Conservation (phyloP, 2,113 vertebrate genomes). For the Calyptomena viridis region DNA sequence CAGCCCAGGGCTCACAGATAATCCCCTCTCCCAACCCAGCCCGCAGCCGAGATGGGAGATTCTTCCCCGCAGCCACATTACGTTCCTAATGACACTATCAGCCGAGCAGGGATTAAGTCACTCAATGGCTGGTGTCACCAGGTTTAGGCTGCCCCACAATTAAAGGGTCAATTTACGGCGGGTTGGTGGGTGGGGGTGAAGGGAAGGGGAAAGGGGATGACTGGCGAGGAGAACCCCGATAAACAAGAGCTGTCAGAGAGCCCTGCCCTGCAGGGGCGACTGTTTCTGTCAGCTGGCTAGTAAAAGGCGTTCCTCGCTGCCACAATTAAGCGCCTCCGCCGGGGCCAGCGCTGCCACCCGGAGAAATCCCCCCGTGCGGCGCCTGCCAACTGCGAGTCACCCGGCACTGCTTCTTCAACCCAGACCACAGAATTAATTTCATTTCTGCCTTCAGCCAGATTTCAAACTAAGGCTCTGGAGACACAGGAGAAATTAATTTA, state of each 20-base stretch:
- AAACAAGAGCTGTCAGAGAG: neutral
- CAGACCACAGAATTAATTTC: slow-evolving; percentile 66
- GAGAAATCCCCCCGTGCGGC: neutral
- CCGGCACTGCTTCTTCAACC: neutral
- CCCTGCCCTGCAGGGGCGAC: neutral
- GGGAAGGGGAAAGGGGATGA: neutral
- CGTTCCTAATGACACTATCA: neutral
- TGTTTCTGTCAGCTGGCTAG: neutral
- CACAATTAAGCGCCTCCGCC: neutral
- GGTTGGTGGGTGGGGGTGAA: neutral
- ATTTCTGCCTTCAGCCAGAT: slow-evolving; percentile 68
- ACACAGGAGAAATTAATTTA: slow-evolving; percentile 77
- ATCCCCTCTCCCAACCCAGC: neutral
- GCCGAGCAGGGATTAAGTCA: neutral
- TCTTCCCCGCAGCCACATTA: neutral
- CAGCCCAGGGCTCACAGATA: neutral
- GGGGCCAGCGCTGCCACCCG: neutral
- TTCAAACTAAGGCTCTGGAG: slow-evolving; percentile 69
- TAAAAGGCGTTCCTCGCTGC: neutral
- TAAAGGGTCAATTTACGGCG: neutral
- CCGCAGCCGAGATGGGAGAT: neutral
- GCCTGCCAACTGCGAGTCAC: neutral
- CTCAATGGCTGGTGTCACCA: neutral
- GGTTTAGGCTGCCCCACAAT: slow-evolving; percentile 2
- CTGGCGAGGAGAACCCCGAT: neutral